Evolutionary conservation across 1,140 invertebrate genomes (phyloP), one percentile per base, ranked within the genome.

Genomic region (Zaprionus kolodkinae): DNA sequence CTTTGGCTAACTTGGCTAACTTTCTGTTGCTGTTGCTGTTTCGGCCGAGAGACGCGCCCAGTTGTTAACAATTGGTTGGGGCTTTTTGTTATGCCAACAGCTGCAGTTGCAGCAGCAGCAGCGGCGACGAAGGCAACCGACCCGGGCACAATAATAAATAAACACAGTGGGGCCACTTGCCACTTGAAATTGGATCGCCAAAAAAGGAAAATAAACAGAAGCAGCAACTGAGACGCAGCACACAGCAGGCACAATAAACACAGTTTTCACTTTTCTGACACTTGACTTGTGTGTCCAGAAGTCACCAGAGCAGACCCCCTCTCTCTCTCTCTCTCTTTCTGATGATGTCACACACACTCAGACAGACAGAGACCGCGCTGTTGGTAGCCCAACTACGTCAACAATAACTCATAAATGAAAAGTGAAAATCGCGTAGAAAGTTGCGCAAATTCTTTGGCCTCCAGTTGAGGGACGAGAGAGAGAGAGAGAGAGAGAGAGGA

Each of bases 211-310:
- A 86, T 86, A 86, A 86, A 82, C 82, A 87, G 54, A 78, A 67
- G 38, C 60, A 25, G 38, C 61, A 61, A 63, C 38, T 25, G 13
- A 56, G 43, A 50, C 15, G 40, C 21, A 38, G 17, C n/a, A 36
- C 54, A 57, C 21, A 21, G 66, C 67, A 67, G 63, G 59, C 38
- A 74, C 71, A 84, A 81, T 67, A 84, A 61, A 79, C 72, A 78
- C 69, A 73, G 85, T 88, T 88, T 88, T 88, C 85, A 88, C 85
- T 88, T 89, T 89, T 89, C 85, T 87, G 85, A 89, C 85, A 89
- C 85, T 89, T 89, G 85, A 85, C 85, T 89, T 89, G 75, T 52
- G 77, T 64, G 77, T 76, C 77, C 77, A 79, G 77, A 79, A 79
- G 77, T 79, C 74, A 67, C n/a, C 40, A 45, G 40, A 45, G 40